A percentile compares a stretch with the other conserved stretches of the same genome.
These are phyloP conservation scores for Chrysolina americana DNA, from an alignment of 2,888 invertebrate genomes.

Conservation along the genomic window DNA sequence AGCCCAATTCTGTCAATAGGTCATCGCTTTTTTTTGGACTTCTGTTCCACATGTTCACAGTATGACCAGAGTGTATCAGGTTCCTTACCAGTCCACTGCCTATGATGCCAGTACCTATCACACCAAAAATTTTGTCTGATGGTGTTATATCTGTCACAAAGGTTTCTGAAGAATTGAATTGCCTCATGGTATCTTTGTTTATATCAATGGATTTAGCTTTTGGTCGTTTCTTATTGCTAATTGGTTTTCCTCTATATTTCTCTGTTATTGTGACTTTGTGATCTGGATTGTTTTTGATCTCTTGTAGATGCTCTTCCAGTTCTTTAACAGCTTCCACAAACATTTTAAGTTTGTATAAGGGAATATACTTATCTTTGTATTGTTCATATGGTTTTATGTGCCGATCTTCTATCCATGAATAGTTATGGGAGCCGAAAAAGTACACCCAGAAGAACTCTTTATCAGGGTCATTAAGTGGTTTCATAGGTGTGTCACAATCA, in stretches of 20 bases:
- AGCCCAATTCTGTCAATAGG: slow-evolving; percentile 43
- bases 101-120: slow-evolving; percentile 89
- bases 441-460: slow-evolving; percentile 46
- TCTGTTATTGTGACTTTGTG: slow-evolving; percentile 31
- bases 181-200: background rate
- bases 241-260: slow-evolving; percentile 23
- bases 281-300: slow-evolving; percentile 35
- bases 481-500: slow-evolving; percentile 29
- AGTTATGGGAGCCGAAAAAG: slow-evolving; percentile 54
- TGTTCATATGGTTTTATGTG: slow-evolving; percentile 49
- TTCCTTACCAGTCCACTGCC: slow-evolving; percentile 96
- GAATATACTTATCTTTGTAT: slow-evolving; percentile 46
- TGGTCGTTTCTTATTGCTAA: slow-evolving; percentile 19
- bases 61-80: slow-evolving; percentile 92
- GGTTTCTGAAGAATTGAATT: background rate
- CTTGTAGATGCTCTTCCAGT: slow-evolving; percentile 34
- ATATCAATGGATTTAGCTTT: slow-evolving; percentile 9
- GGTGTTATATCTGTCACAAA: background rate
- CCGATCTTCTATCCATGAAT: slow-evolving; percentile 52
- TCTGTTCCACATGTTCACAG: slow-evolving; percentile 94
- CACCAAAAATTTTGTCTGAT: slow-evolving; percentile 18
- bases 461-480: slow-evolving; percentile 30
- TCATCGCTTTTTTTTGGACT: slow-evolving; percentile 68
- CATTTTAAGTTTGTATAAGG: slow-evolving; percentile 36
- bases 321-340: slow-evolving; percentile 46